A percentile compares a stretch with the other conserved stretches of the same genome.
phyloP scores from a whole-genome alignment of 2,888 invertebrate species.

The Caenorhabditis zanzibari region DNA sequence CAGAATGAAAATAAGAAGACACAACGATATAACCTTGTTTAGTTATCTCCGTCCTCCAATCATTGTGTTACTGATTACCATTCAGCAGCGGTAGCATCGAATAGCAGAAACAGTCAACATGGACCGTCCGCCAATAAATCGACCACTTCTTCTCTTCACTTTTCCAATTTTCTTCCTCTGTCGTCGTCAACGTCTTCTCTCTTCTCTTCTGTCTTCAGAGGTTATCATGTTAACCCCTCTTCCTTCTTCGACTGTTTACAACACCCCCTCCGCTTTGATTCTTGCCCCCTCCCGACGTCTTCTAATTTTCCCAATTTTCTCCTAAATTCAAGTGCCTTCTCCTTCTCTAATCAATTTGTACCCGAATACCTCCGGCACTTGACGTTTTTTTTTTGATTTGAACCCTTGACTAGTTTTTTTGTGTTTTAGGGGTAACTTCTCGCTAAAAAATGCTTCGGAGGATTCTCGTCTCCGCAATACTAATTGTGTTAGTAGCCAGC shows the following conservation, averaged over 20 bases:
- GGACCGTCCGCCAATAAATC: constrained; percentile 3
- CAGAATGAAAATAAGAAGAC: neutral
- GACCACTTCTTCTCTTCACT: constrained; percentile 10
- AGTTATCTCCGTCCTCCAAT: constrained; percentile 28
- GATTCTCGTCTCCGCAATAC: constrained; percentile 49
- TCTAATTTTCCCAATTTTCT: constrained; percentile 18
- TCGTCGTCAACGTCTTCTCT: constrained; percentile 18
- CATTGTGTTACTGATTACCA: constrained; percentile 40
- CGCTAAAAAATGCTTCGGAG: constrained; percentile 45
- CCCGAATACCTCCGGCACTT: neutral
- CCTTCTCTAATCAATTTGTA: constrained; percentile 8
- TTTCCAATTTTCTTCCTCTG: neutral
- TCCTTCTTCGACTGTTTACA: constrained; percentile 34
- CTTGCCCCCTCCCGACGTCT: constrained; percentile 12
- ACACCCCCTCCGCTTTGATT: constrained; percentile 22
- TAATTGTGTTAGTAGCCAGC: constrained; percentile 54
- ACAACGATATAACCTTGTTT: constrained; percentile 19
- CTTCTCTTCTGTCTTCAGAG: constrained; percentile 41
- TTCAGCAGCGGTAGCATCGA: too few species aligned
- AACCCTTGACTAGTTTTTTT: neutral
- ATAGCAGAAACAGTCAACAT: constrained; percentile 6
- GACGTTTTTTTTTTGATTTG: neutral
- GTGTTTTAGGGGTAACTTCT: constrained; percentile 42
- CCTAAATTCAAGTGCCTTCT: constrained; percentile 3
- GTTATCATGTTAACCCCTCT: constrained; percentile 58